Conservation (phyloP, 2,888 invertebrate species). For the Rhamphomyia laevipes region DNA sequence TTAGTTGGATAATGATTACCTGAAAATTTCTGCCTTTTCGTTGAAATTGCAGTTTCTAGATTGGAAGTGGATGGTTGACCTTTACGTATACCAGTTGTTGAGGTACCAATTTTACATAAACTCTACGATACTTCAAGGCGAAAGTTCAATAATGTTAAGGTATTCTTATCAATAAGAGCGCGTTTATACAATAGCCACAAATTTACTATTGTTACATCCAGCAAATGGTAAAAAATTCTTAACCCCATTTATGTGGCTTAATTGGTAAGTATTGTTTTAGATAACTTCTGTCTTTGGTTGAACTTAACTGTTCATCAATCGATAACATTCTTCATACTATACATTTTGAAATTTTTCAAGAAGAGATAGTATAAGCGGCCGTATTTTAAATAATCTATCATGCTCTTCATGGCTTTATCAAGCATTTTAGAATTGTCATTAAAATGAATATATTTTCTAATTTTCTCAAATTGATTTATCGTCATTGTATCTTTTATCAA, state of each 20-base stretch:
- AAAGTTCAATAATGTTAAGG: neutral
- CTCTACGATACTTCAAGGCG: neutral
- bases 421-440: constrained; percentile 8
- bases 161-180: neutral
- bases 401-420: constrained; percentile 5
- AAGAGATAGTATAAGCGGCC: constrained; percentile 8
- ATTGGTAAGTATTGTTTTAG: constrained; percentile 19
- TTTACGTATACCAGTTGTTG: neutral
- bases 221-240: constrained; percentile 8
- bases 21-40: neutral
- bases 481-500: constrained; percentile 4
- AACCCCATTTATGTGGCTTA: constrained; percentile 20
- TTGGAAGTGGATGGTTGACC: neutral
- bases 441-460: constrained; percentile 11
- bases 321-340: constrained; percentile 14
- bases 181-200: constrained; percentile 1
- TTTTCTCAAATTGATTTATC: constrained; percentile 10
- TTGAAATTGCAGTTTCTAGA: neutral
- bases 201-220: constrained; percentile 9
- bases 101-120: neutral
- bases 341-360: constrained; percentile 3
- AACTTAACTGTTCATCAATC: constrained; percentile 11
- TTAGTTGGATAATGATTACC: neutral
- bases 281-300: constrained; percentile 6
- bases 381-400: constrained; percentile 14